phyloP scores from a whole-genome alignment of 2,797 vertebrate species.

The Poeciliopsis turneri region DNA sequence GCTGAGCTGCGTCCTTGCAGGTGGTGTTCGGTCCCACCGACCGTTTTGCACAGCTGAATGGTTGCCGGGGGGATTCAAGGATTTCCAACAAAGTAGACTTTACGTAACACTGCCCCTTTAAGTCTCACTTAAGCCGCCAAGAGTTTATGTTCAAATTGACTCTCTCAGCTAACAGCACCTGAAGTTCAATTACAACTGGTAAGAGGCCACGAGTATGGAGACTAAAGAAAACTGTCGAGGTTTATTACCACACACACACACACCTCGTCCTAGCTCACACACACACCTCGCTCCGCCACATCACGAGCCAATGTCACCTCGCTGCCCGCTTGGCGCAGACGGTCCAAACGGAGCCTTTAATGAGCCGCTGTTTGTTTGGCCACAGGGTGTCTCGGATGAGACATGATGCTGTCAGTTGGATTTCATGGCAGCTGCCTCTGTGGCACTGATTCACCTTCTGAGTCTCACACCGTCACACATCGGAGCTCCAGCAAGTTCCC shows the following conservation, averaged over 20 bases:
- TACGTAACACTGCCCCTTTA: neutral
- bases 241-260: conserved; percentile 15
- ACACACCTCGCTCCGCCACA: conserved; percentile 7
- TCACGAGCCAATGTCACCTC: conserved; percentile 56
- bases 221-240: conserved; percentile 24
- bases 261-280: neutral
- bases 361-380: conserved; percentile 58
- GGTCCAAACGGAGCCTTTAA: conserved; percentile 32
- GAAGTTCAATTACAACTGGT: conserved; percentile 29
- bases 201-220: conserved; percentile 4
- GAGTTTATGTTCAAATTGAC: neutral
- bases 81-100: too few relatives aligned
- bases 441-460: conserved; percentile 52
- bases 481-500: conserved; percentile 17
- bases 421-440: conserved; percentile 38
- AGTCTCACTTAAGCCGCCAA: neutral
- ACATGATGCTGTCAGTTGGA: conserved; percentile 52
- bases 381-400: conserved; percentile 56
- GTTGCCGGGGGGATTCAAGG: too few relatives aligned
- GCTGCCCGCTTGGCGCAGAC: conserved; percentile 19
- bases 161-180: conserved; percentile 6
- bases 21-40: too few relatives aligned
- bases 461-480: conserved; percentile 34
- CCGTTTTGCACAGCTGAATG: too few relatives aligned
- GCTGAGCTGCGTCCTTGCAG: too few relatives aligned